Base-by-base conservation (phyloP, 2,888 invertebrate species). In the Alentia gelatinosa region DNA sequence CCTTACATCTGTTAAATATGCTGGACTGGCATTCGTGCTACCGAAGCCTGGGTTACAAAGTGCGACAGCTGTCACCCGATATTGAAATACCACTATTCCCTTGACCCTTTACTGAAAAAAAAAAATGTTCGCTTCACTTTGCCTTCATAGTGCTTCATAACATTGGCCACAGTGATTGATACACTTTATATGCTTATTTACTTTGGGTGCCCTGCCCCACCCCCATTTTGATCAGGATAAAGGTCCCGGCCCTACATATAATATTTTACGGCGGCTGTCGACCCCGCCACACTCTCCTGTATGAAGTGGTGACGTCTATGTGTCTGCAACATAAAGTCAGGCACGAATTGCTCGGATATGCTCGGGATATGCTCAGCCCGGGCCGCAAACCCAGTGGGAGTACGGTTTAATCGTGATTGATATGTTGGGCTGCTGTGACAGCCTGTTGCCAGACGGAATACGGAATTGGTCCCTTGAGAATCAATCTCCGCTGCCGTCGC, bases 371-470 rank as follows among this genome's bases (percentile, higher is more conserved):
- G 47, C 47, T 47, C 7, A 47, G 47, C 47, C 19, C 47, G 47
- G 7, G 47, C 9, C 47, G 19, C 19, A 47, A 12, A 12, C 47
- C 68, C 68, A 1, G n/a, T 12, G 30, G 68, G 68, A 30, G 30
- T 26, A 68, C 30, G 68, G n/a, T 68, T 68, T 68, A 68, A 68
- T 68, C 68, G 33, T 68, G 68, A 68, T 68, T 68, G 68, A 68
- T 68, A 68, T 26, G 68, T 30, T 12, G 33, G 68, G 30, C n/a
- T 30, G 33, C 33, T 68, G 12, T 68, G 68, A 68, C 68, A 68
- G 68, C 12, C 68, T 68, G 3, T 68, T 30, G 68, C 1, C 68
- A 68, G 68, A 12, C 3, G 26, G 68, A 68, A 68, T 68, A 68
- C 26, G 30, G 30, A 68, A 68, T 68, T 12, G 30, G 68, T 3